Percentiles rank a stretch among this genome's conserved stretches.
Conservation (phyloP, 2,113 vertebrate species). For the Aphelocoma coerulescens region DNA sequence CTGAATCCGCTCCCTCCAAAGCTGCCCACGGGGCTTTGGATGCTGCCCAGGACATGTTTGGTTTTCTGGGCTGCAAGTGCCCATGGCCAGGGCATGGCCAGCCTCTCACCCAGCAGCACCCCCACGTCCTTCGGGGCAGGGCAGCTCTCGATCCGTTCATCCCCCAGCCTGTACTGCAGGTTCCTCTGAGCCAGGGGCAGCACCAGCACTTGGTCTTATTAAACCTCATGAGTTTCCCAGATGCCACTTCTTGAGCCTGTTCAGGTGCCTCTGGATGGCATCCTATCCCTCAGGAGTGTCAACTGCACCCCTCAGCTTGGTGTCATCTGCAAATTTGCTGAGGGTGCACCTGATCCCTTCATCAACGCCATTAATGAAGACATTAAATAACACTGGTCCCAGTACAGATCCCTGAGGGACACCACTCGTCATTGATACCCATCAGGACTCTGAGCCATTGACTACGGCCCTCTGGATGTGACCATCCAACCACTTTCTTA, state of each 20-base stretch:
- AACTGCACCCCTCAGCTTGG: neutral
- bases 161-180: no score
- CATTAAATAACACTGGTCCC: neutral
- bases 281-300: no score
- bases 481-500: neutral
- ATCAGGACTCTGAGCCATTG: neutral
- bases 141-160: neutral
- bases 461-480: neutral
- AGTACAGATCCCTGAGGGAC: neutral
- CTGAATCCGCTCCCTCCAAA: neutral
- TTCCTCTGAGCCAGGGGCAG: no score
- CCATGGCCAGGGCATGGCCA: neutral
- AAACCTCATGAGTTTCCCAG: neutral
- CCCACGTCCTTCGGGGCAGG: neutral
- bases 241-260: neutral
- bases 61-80: neutral
- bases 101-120: neutral
- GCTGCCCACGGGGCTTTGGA: neutral
- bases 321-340: neutral
- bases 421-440: neutral
- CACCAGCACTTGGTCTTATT: neutral
- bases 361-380: neutral
- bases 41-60: neutral
- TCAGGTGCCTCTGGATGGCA: neutral
- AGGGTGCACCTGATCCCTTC: neutral